These are phyloP conservation scores for Allygus modestus DNA, from an alignment of 2,888 invertebrate genomes.

Conservation along the genomic window DNA sequence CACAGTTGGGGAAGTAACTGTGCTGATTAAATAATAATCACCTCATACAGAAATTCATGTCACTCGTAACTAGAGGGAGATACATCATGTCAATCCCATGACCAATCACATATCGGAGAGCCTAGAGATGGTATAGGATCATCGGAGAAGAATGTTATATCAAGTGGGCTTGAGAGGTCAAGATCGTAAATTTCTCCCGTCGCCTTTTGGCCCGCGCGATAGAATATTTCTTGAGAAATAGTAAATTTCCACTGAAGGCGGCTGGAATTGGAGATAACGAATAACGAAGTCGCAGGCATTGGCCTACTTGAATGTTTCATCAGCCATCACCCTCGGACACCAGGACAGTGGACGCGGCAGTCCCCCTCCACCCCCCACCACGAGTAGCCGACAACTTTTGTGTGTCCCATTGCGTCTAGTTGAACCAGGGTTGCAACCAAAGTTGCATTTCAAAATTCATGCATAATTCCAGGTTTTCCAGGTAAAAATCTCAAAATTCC, in stretches of 20 bases:
- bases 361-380: neutral
- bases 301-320: slow-evolving; percentile 43
- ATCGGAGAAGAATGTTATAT: neutral
- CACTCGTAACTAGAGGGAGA: no score
- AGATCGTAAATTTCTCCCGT: neutral
- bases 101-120: neutral
- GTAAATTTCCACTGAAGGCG: slow-evolving; percentile 34
- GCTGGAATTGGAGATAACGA: slow-evolving; percentile 27
- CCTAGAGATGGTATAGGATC: no score
- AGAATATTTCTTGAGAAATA: slow-evolving; percentile 4
- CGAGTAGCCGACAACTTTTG: no score
- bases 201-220: neutral
- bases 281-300: slow-evolving; percentile 50
- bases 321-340: neutral
- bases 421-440: no score
- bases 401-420: no score
- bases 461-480: no score
- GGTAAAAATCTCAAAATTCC: no score
- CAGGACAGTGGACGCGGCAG: neutral
- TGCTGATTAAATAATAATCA: no score
- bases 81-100: no score
- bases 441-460: no score
- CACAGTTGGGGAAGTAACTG: no score
- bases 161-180: slow-evolving; percentile 7
- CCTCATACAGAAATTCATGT: no score